Evolutionary conservation across 2,797 vertebrate species (phyloP).

Genomic region (Glyptemys insculpta): DNA sequence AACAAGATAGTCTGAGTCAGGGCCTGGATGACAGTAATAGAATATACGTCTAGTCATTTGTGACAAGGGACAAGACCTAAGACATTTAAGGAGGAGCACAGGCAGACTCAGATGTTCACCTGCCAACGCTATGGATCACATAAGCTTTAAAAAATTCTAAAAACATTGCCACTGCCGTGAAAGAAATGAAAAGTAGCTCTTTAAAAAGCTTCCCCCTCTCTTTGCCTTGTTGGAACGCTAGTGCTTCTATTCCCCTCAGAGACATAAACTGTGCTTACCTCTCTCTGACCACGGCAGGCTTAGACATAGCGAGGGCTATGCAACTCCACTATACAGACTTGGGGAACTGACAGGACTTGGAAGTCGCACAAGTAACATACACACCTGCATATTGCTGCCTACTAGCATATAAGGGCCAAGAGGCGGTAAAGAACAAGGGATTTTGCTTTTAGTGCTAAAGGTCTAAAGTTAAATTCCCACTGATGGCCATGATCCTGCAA

Average conservation of each 20-base stretch:
- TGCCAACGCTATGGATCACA: neutral
- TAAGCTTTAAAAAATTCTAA: neutral
- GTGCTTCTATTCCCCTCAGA: neutral
- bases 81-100: neutral
- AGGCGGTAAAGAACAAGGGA: neutral
- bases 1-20: neutral
- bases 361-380: neutral
- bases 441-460: neutral
- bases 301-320: neutral
- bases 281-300: neutral
- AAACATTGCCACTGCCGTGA: fast-evolving
- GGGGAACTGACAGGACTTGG: neutral
- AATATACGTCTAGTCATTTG: neutral
- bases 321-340: neutral
- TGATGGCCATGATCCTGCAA: neutral
- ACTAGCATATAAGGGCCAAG: neutral
- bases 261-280: neutral
- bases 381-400: neutral
- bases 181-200: neutral
- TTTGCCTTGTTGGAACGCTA: neutral
- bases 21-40: neutral
- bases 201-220: neutral
- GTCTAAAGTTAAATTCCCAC: neutral
- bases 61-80: neutral
- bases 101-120: neutral